These are phyloP conservation scores for Gonatopus flavifemur DNA, from an alignment of 1,140 invertebrate species.

Conservation along the genomic window DNA sequence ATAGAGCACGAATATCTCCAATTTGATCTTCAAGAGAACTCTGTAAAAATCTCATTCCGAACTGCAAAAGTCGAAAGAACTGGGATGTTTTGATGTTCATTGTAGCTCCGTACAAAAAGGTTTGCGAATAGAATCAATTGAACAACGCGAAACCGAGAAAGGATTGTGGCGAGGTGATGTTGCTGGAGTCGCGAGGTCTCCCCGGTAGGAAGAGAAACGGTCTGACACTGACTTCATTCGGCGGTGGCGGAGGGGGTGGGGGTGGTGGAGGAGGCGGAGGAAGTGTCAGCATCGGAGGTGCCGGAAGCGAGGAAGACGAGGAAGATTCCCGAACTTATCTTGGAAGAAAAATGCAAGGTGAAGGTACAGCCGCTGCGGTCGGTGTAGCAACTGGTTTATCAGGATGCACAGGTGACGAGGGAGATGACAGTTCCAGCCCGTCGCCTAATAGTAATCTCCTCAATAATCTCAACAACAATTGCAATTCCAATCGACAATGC, in stretches of 20 bases:
- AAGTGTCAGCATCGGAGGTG: conserved; percentile 35
- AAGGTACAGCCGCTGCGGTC: conserved; percentile 50
- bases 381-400: conserved; percentile 32
- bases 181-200: conserved; percentile 58
- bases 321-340: conserved; percentile 58
- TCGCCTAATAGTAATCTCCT: conserved; percentile 50
- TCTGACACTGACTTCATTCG: conserved; percentile 56
- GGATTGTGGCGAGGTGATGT: conserved; percentile 48
- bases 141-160: conserved; percentile 22
- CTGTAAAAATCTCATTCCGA: no score
- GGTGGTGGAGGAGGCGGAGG: conserved; percentile 46
- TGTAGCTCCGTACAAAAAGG: no score
- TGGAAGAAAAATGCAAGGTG: conserved; percentile 59
- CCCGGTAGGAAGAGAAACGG: conserved; percentile 58
- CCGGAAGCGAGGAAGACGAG: conserved; percentile 53
- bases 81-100: no score
- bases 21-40: no score
- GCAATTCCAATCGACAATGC: conserved; percentile 60
- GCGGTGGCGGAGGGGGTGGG: conserved; percentile 45
- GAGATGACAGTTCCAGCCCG: conserved; percentile 50
- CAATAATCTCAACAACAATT: conserved; percentile 53
- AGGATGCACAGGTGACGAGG: conserved; percentile 41
- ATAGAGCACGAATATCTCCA: no score
- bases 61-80: no score
- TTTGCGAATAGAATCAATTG: no score